These are phyloP conservation scores for Zosterops japonicus DNA, from an alignment of 2,113 vertebrate genomes.

Conservation along the genomic window DNA sequence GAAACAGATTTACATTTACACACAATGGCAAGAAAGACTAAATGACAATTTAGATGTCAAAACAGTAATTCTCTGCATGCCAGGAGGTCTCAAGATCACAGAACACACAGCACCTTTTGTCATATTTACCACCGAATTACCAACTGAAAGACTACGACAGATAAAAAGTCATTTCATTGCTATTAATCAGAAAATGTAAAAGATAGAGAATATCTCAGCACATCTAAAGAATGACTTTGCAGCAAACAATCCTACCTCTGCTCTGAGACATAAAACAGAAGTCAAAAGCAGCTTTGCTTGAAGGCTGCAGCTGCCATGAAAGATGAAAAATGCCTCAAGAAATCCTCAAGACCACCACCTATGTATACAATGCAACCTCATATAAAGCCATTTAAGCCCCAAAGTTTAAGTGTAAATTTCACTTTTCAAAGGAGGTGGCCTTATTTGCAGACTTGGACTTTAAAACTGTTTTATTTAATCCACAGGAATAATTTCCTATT, in stretches of 20 bases:
- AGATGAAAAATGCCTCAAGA: background rate
- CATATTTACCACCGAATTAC: background rate
- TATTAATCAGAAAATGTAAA: constrained; percentile 11
- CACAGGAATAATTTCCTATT: background rate
- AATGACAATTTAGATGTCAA: constrained; percentile 22
- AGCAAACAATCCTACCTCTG: background rate
- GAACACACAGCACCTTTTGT: background rate
- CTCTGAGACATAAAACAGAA: background rate
- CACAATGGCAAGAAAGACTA: background rate
- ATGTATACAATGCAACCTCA: background rate
- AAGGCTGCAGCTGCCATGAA: background rate
- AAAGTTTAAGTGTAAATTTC: background rate
- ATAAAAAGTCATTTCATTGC: background rate
- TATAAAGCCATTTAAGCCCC: background rate
- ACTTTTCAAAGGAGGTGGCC: background rate
- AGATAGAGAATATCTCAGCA: background rate
- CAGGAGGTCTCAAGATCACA: constrained; percentile 1
- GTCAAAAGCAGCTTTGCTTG: background rate
- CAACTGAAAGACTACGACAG: background rate
- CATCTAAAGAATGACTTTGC: background rate
- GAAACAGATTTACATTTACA: background rate
- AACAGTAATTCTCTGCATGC: background rate
- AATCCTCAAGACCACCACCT: background rate
- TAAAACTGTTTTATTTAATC: background rate
- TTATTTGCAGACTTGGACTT: background rate